A percentile compares a stretch with the other conserved stretches of the same genome.
Evolutionary conservation across 2,797 vertebrate genomes (phyloP).

Genomic region (Silurus lanzhouensis): DNA sequence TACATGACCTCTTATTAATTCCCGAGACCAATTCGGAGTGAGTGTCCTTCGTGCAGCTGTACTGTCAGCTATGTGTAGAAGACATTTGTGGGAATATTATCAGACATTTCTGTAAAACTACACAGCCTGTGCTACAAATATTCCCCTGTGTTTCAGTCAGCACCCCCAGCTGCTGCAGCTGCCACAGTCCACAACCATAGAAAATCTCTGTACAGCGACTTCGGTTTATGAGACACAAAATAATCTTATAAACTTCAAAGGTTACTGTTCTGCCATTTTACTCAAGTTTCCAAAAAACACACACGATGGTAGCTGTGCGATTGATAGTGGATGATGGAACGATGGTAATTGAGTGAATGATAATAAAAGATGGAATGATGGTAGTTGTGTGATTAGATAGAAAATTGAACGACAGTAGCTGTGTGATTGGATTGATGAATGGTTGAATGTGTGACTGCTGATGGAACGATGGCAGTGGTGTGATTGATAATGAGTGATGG

Average conservation of each 20-base stretch:
- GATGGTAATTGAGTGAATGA: not conserved
- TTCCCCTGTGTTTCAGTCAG: not conserved
- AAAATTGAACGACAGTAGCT: not conserved
- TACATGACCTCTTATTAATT: slow-evolving; percentile 1
- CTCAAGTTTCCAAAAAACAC: not conserved
- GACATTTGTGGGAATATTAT: slow-evolving; percentile 19
- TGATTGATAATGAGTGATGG: not conserved
- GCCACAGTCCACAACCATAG: slow-evolving; percentile 4
- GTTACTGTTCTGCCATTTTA: not conserved
- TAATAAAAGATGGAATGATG: not conserved
- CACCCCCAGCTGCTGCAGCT: slow-evolving; percentile 19
- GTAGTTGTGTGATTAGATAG: not conserved
- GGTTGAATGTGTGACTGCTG: not conserved
- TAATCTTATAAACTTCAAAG: not conserved
- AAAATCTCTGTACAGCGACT: not conserved
- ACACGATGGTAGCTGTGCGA: not conserved
- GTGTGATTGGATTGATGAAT: not conserved
- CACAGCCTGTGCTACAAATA: slow-evolving; percentile 9
- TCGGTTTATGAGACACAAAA: not conserved
- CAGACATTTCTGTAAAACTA: slow-evolving; percentile 17
- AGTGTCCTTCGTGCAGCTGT: slow-evolving; percentile 24
- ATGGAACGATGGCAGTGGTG: not conserved
- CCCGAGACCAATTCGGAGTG: not conserved
- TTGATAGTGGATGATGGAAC: not conserved
- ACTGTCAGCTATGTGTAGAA: not conserved